phyloP scores from a whole-genome alignment of 2,797 vertebrate species.

The Syngnathus acus region DNA sequence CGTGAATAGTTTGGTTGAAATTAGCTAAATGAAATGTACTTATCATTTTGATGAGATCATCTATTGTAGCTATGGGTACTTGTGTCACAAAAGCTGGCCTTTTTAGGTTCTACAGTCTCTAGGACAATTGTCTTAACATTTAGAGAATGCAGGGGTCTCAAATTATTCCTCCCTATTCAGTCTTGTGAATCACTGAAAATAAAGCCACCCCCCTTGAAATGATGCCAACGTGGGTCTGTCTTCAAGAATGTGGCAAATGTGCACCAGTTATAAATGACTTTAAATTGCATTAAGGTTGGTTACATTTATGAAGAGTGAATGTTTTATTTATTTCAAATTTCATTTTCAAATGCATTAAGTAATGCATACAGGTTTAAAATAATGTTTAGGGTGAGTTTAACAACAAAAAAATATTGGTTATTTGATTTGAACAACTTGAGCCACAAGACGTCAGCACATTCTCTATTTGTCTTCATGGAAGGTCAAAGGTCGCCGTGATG shows the following conservation, averaged over 20 bases:
- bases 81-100: background rate
- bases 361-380: background rate
- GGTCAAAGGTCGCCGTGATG: background rate
- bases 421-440: background rate
- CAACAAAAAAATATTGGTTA: background rate
- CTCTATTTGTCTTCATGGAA: background rate
- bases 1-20: background rate
- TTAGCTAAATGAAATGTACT: background rate
- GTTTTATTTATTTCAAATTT: background rate
- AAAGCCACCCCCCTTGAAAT: conserved; percentile 2
- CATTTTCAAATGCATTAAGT: background rate
- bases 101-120: background rate
- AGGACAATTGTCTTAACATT: background rate
- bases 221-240: background rate
- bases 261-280: too few relatives aligned
- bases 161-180: background rate
- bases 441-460: background rate
- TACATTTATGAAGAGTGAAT: too few relatives aligned
- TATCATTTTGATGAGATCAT: background rate
- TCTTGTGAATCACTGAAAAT: background rate
- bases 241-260: conserved; percentile 1
- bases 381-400: background rate
- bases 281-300: too few relatives aligned
- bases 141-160: background rate
- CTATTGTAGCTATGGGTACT: background rate